Conservation (phyloP, 2,888 invertebrate genomes). For the Onthophagus sagittarius region DNA sequence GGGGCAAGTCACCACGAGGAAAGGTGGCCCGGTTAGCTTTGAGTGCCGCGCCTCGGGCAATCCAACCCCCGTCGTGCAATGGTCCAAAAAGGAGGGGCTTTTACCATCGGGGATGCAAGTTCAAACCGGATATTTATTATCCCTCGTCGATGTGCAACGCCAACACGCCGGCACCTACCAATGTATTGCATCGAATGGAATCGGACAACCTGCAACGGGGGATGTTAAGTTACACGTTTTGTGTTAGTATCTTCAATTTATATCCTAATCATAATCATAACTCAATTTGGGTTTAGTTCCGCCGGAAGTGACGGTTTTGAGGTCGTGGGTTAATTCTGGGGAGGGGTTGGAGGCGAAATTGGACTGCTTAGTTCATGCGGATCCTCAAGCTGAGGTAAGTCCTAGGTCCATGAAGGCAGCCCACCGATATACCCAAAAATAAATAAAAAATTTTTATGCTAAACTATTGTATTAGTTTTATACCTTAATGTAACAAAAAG, state of each 20-base stretch:
- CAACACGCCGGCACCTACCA: conserved; percentile 52
- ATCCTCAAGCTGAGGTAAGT: conserved; percentile 49
- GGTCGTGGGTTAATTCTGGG: conserved; percentile 60
- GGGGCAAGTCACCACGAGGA: conserved; percentile 44
- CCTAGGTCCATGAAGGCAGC: no score
- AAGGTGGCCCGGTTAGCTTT: conserved; percentile 49
- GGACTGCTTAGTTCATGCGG: conserved; percentile 60
- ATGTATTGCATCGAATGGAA: conserved; percentile 51
- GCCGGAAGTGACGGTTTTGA: conserved; percentile 60
- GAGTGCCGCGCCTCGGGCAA: conserved; percentile 51
- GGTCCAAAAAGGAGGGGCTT: conserved; percentile 50
- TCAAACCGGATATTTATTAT: conserved; percentile 46
- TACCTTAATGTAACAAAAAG: no score
- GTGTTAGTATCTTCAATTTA: conserved; percentile 39
- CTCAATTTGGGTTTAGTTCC: conserved; percentile 49
- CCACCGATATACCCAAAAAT: no score
- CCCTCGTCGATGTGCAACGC: conserved; percentile 45
- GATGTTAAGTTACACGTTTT: conserved; percentile 47
- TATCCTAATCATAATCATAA: background rate
- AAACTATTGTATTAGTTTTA: no score
- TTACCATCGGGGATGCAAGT: conserved; percentile 47
- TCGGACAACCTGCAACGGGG: conserved; percentile 48
- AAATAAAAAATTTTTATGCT: no score
- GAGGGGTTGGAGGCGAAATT: conserved; percentile 61
- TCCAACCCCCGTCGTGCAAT: conserved; percentile 50